Conservation (phyloP, 2,113 vertebrate genomes). For the Ctenodactylus gundi region DNA sequence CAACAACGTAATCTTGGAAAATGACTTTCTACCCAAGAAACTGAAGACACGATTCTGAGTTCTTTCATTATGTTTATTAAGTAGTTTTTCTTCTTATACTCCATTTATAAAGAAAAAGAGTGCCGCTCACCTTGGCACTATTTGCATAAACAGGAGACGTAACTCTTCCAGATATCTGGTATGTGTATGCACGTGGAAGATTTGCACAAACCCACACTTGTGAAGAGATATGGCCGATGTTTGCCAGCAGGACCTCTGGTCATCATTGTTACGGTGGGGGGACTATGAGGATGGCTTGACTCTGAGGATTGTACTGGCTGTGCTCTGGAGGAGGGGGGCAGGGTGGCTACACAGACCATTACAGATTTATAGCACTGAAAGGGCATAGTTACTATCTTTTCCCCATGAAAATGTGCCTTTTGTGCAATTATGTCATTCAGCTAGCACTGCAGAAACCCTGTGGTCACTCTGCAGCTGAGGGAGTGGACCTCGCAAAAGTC, state of each 20-base stretch:
- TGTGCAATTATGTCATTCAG: not conserved
- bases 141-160: not conserved
- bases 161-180: not conserved
- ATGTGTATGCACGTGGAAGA: too few relatives aligned
- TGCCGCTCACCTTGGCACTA: not conserved
- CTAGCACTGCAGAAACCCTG: not conserved
- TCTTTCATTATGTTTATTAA: slow-evolving; percentile 59
- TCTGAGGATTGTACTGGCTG: not conserved
- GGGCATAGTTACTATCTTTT: not conserved
- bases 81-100: slow-evolving; percentile 6
- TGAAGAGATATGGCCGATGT: too few relatives aligned
- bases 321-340: not conserved
- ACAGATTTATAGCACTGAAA: not conserved
- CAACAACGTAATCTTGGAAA: not conserved
- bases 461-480: not conserved
- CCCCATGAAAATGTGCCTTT: not conserved
- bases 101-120: slow-evolving; percentile 1
- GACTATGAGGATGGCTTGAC: not conserved
- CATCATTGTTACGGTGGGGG: fast-evolving
- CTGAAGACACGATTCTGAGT: slow-evolving; percentile 5
- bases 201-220: not conserved
- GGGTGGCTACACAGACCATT: not conserved
- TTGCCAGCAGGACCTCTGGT: not conserved
- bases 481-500: not conserved
- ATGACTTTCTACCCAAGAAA: slow-evolving; percentile 33